phyloP scores from a whole-genome alignment of 2,797 vertebrate genomes.

The Lagocephalus sceleratus region DNA sequence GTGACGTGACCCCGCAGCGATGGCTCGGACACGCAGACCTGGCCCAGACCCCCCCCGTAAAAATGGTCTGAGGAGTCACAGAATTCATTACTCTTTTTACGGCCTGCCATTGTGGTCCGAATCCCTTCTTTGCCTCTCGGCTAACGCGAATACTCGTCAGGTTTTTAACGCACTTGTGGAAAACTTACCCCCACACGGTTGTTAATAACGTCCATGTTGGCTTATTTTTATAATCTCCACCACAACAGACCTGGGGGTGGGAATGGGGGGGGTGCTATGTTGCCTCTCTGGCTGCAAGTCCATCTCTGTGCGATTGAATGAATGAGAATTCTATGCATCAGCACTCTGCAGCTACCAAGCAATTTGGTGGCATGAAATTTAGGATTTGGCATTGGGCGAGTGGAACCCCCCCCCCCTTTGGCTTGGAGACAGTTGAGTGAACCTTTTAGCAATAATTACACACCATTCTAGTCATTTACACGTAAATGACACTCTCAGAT shows the following conservation, averaged over 20 bases:
- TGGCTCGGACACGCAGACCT: slow-evolving; percentile 38
- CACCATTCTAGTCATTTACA: slow-evolving; percentile 31
- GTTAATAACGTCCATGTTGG: slow-evolving; percentile 38
- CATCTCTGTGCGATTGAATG: slow-evolving; percentile 55
- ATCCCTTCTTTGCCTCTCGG: slow-evolving; percentile 33
- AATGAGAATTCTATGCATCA: slow-evolving; percentile 60
- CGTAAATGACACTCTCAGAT: slow-evolving; percentile 15
- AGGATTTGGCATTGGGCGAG: slow-evolving; percentile 55
- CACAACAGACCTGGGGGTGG: slow-evolving; percentile 47
- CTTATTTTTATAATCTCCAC: slow-evolving; percentile 56
- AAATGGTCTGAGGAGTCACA: slow-evolving; percentile 42
- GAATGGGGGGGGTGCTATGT: slow-evolving; percentile 53
- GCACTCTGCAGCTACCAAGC: slow-evolving; percentile 54
- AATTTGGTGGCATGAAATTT: slow-evolving; percentile 61
- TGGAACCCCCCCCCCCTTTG: slow-evolving; percentile 23
- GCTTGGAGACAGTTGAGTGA: slow-evolving; percentile 30
- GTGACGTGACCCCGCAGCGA: slow-evolving; percentile 48
- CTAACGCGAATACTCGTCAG: slow-evolving; percentile 29
- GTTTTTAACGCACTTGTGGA: slow-evolving; percentile 30
- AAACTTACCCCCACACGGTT: slow-evolving; percentile 29
- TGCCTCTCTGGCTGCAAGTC: slow-evolving; percentile 49
- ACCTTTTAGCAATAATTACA: slow-evolving; percentile 42
- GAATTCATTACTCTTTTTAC: slow-evolving; percentile 54
- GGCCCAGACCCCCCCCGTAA: slow-evolving; percentile 26
- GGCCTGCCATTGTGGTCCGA: slow-evolving; percentile 13